Percentiles rank a stretch among this genome's conserved stretches.
These are phyloP conservation scores for Bombus consobrinus DNA, from an alignment of 1,140 invertebrate genomes.

Conservation along the genomic window DNA sequence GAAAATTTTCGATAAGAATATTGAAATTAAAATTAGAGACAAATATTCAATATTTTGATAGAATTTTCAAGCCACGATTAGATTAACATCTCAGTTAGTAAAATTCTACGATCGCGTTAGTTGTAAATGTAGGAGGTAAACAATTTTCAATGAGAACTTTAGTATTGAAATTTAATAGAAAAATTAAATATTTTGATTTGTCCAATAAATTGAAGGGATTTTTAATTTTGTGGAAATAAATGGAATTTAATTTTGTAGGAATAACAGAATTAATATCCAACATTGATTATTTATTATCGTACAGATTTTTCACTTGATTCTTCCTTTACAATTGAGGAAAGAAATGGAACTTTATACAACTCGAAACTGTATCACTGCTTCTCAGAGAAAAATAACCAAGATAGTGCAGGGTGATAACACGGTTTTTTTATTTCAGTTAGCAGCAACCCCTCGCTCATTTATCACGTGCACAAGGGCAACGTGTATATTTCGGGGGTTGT, in stretches of 20 bases:
- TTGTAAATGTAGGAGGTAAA: background rate
- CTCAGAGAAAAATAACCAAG: too few species aligned
- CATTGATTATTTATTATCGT: too few species aligned
- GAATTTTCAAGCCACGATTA: background rate
- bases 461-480: conserved; percentile 54
- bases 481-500: conserved; percentile 67
- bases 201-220: too few species aligned
- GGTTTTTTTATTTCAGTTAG: conserved; percentile 47
- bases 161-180: background rate
- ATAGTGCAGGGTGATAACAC: conserved; percentile 21
- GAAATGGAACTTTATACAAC: background rate
- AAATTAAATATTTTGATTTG: background rate
- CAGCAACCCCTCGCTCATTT: conserved; percentile 63
- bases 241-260: too few species aligned
- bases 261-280: too few species aligned
- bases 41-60: background rate
- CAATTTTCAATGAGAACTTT: background rate
- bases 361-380: background rate
- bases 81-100: background rate
- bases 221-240: too few species aligned
- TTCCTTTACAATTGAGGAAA: background rate
- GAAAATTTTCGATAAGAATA: background rate
- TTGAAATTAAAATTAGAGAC: background rate
- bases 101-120: background rate
- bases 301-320: too few species aligned